phyloP scores from a whole-genome alignment of 2,888 invertebrate species.

The Sarcophaga subvicina region DNA sequence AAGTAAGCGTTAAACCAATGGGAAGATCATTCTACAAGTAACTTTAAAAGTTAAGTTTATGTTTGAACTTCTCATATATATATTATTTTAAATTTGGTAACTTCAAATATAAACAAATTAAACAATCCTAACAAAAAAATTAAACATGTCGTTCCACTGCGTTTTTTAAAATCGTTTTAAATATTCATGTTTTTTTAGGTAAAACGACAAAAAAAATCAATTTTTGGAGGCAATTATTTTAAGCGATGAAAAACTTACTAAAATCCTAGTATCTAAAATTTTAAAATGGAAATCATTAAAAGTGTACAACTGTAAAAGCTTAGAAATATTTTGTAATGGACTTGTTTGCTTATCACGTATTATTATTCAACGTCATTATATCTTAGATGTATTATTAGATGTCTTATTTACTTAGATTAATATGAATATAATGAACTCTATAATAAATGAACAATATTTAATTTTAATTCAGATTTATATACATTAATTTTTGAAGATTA shows the following conservation, averaged over 20 bases:
- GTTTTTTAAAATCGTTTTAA: not conserved
- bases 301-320: slow-evolving; percentile 77
- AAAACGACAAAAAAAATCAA: slow-evolving; percentile 32
- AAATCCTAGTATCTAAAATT: slow-evolving; percentile 75
- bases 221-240: slow-evolving; percentile 72
- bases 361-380: slow-evolving; percentile 92
- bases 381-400: slow-evolving; percentile 92
- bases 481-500: too few relatives aligned
- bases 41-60: too few relatives aligned
- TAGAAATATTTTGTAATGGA: slow-evolving; percentile 71
- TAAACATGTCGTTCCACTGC: too few relatives aligned
- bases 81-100: too few relatives aligned
- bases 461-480: not conserved
- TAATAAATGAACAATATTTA: slow-evolving; percentile 75
- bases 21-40: too few relatives aligned
- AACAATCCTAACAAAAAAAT: too few relatives aligned
- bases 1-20: too few relatives aligned
- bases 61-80: too few relatives aligned
- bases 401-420: slow-evolving; percentile 84
- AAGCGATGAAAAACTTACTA: slow-evolving; percentile 77
- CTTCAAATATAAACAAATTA: too few relatives aligned
- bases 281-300: slow-evolving; percentile 76
- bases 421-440: slow-evolving; percentile 85
- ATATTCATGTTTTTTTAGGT: slow-evolving; percentile 34
- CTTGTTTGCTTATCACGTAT: slow-evolving; percentile 89